These are phyloP conservation scores for Alauda arvensis DNA, from an alignment of 2,797 vertebrate genomes.

Conservation along the genomic window DNA sequence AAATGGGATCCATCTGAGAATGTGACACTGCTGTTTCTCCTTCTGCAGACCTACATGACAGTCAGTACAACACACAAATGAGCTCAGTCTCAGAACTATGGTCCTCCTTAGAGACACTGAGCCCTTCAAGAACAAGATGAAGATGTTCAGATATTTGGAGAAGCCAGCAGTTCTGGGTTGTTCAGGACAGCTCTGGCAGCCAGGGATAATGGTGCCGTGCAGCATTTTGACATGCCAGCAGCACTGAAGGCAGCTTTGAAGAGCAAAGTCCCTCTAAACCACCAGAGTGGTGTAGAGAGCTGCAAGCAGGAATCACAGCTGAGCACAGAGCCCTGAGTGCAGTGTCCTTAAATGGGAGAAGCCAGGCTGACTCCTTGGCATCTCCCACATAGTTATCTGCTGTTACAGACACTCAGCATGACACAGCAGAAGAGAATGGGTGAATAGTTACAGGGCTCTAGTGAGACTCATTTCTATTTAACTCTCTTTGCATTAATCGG, in stretches of 20 bases:
- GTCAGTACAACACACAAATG: neutral
- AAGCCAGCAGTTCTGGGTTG: neutral
- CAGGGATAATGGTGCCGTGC: neutral
- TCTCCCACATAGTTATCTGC: conserved; percentile 1
- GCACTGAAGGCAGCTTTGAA: neutral
- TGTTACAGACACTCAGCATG: conserved; percentile 21
- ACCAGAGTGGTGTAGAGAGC: conserved; percentile 57
- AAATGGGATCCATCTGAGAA: conserved; percentile 39
- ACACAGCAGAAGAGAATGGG: conserved; percentile 14
- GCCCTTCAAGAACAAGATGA: neutral
- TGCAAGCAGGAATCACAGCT: neutral
- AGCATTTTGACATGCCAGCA: neutral
- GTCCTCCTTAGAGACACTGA: neutral
- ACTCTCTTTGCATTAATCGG: neutral
- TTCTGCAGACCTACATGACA: conserved; percentile 25
- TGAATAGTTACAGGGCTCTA: neutral
- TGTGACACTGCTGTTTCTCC: neutral
- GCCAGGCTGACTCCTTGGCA: neutral
- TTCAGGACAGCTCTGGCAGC: neutral
- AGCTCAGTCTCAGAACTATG: neutral
- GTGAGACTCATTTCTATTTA: neutral
- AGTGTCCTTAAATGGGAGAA: conserved; percentile 44
- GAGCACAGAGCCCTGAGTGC: neutral
- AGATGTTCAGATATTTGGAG: neutral
- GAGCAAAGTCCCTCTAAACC: conserved; percentile 17